phyloP scores from a whole-genome alignment of 2,888 invertebrate species.

The Rapana venosa region DNA sequence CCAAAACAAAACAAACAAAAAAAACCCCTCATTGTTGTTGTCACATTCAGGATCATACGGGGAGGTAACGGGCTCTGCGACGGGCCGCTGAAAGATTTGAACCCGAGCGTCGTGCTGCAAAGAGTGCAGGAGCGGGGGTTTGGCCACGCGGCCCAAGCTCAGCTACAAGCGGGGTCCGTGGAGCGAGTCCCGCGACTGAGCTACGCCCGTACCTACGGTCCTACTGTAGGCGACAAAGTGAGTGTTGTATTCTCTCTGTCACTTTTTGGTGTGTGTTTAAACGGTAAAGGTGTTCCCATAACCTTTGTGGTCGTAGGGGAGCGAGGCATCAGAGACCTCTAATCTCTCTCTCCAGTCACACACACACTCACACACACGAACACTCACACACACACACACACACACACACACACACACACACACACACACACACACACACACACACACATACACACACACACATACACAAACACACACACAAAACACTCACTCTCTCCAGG shows the following conservation, averaged over 20 bases:
- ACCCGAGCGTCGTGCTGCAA: conserved; percentile 59
- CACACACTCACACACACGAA: too few species aligned
- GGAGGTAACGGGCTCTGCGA: conserved; percentile 75
- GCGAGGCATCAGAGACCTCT: too few species aligned
- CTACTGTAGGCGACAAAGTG: conserved; percentile 76
- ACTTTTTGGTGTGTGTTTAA: not conserved
- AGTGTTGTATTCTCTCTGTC: conserved; percentile 19
- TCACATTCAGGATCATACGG: conserved; percentile 68
- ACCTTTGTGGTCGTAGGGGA: not conserved
- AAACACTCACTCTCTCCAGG: too few species aligned
- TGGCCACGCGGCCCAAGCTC: conserved; percentile 62
- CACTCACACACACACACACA: too few species aligned
- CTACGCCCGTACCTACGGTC: conserved; percentile 73
- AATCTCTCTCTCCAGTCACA: too few species aligned
- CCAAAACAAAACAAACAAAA: too few species aligned
- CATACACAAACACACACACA: too few species aligned
- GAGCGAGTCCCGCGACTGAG: conserved; percentile 59
- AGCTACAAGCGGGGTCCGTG: conserved; percentile 35
- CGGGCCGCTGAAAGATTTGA: conserved; percentile 61
- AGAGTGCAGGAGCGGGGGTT: conserved; percentile 60
- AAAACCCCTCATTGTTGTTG: too few species aligned
- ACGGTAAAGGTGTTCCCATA: not conserved
- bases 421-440: conserved; percentile 12
- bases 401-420: conserved; percentile 23
- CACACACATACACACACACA: conserved; percentile 10